Evolutionary conservation across 1,140 invertebrate genomes (phyloP).

Genomic region (Archegozetes longisetosus): DNA sequence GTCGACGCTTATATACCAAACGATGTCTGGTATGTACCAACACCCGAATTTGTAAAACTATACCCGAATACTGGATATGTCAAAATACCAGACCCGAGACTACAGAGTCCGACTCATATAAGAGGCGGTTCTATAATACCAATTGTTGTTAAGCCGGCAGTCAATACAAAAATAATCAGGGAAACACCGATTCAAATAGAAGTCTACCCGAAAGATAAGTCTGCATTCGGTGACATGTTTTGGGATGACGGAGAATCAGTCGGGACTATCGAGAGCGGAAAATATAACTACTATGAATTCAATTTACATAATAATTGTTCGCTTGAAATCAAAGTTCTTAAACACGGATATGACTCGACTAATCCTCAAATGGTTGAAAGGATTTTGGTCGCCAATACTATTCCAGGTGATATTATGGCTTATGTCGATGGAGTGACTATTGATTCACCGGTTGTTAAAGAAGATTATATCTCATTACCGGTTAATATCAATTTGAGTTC

Average conservation of each 20-base stretch:
- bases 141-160: neutral
- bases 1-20: neutral
- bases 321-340: no score
- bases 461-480: no score
- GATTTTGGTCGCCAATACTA: no score
- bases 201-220: slow-evolving; percentile 35
- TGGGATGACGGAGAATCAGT: slow-evolving; percentile 52
- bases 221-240: slow-evolving; percentile 41
- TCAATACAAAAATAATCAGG: neutral
- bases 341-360: no score
- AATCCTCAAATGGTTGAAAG: no score
- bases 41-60: neutral
- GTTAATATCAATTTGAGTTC: no score
- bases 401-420: no score
- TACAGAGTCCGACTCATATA: neutral
- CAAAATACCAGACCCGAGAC: neutral
- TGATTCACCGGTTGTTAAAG: no score
- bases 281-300: slow-evolving; percentile 8
- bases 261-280: slow-evolving; percentile 16
- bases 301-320: no score
- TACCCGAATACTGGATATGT: neutral
- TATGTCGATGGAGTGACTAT: no score
- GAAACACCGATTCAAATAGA: slow-evolving; percentile 38
- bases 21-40: neutral
- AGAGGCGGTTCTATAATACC: slow-evolving; percentile 2